phyloP scores from a whole-genome alignment of 64 coral and sea anemone genomes.

The Pocillopora damicornis region DNA sequence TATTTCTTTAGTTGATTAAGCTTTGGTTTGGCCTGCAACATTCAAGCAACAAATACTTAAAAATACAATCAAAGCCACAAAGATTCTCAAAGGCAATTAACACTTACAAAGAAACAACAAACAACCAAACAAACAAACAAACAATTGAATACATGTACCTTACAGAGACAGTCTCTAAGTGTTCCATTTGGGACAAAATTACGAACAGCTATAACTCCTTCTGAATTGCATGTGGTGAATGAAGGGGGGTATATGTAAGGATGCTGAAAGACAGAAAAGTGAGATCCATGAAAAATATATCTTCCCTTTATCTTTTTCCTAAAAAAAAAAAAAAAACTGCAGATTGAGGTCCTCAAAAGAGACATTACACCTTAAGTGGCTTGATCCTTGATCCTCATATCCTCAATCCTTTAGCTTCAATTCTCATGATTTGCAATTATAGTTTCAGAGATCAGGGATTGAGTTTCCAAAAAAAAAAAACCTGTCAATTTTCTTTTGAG shows the following conservation, averaged over 20 bases:
- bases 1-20: constrained; percentile 91
- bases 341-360: no score
- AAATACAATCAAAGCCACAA: neutral
- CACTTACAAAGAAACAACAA: neutral
- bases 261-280: constrained; percentile 60
- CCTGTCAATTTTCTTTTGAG: no score
- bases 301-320: no score
- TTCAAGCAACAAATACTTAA: neutral
- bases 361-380: no score
- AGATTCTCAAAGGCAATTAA: no score
- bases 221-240: constrained; percentile 69
- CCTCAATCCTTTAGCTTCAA: no score
- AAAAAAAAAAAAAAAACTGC: no score
- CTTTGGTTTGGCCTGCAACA: constrained; percentile 84
- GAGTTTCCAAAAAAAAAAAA: no score
- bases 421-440: no score
- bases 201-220: constrained; percentile 81
- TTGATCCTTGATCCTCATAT: no score
- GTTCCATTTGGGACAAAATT: constrained; percentile 91
- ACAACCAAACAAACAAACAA: neutral
- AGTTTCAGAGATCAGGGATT: no score
- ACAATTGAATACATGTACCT: constrained; percentile 40
- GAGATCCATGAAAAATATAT: neutral
- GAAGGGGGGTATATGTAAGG: constrained; percentile 79
- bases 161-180: constrained; percentile 87